Evolutionary conservation across 2,113 vertebrate genomes (phyloP), one percentile per base, ranked within the genome.

Genomic region (Cromileptes altivelis): DNA sequence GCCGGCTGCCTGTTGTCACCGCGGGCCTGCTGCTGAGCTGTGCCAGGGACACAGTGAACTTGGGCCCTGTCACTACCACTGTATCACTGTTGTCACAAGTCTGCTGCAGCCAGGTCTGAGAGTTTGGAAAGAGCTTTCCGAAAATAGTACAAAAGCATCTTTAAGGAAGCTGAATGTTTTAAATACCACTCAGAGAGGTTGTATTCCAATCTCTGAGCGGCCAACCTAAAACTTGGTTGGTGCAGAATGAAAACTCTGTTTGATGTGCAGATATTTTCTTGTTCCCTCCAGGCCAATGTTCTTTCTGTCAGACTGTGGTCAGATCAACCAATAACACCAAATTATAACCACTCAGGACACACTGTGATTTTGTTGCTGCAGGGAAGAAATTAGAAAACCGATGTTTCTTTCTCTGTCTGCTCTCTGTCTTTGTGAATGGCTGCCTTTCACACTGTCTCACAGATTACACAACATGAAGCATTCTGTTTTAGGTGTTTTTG

Each of bases 31-130:
- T 23, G 49, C 55, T 78, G 67, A 49, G 37, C 57, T n/a, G 65
- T n/a, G 62, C 68, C 75, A 80, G 83, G 73, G 70, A 80, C 70
- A 65, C 50, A 11, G 62, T 57, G 78, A 87, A 70, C 78, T 30
- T 8, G 17, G 69, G 37, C 10, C 19, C 21, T 45, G 14, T 47
- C 71, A 25, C 69, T 57, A 53, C 70, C 2, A 45, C 64, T 63
- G n/a, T 19, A 53, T 76, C 65, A 76, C 50, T 88, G 70, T 88
- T 75, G 61, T 73, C 56, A 70, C 69, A 72, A 84, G 74, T 80
- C n/a, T 49, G 57, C 42, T 3, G 57, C 79, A 40, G 69, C 60
- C 72, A 67, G 60, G 52, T 85, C 57, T 11, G n/a, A 71, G 33
- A 67, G 77, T 50, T 76, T 64, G 30, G 37, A 53, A 56, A 74